Evolutionary conservation across 2,113 vertebrate genomes (phyloP).

Genomic region (Thryonomys swinderianus): DNA sequence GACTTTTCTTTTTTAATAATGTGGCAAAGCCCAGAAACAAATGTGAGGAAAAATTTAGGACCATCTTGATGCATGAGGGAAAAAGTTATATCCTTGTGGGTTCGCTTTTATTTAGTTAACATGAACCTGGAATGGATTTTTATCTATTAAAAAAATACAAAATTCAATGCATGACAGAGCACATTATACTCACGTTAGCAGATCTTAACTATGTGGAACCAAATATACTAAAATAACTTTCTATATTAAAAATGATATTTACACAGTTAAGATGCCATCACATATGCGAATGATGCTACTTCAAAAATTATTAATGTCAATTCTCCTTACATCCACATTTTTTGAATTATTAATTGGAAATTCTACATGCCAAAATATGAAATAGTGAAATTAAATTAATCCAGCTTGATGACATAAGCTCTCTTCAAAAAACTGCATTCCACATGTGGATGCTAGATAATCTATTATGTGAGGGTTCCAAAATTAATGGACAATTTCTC

Average conservation of each 20-base stretch:
- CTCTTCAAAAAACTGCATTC: constrained; percentile 79
- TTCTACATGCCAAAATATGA: constrained; percentile 85
- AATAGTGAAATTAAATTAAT: constrained; percentile 86
- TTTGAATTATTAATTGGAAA: constrained; percentile 87
- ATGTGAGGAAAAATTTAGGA: constrained; percentile 62
- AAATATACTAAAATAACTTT: constrained; percentile 77
- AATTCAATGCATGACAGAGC: constrained; percentile 77
- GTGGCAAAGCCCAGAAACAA: constrained; percentile 61
- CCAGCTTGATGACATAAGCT: constrained; percentile 85
- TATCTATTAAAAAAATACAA: constrained; percentile 77
- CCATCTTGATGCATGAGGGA: constrained; percentile 49
- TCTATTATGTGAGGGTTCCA: constrained; percentile 42
- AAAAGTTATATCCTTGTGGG: constrained; percentile 57
- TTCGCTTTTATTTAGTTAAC: constrained; percentile 77
- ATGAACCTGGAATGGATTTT: constrained; percentile 82
- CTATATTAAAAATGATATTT: constrained; percentile 79
- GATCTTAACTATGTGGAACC: constrained; percentile 68
- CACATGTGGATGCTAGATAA: constrained; percentile 81
- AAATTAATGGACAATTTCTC: constrained; percentile 56
- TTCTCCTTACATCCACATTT: constrained; percentile 76
- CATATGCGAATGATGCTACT: constrained; percentile 77
- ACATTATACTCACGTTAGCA: constrained; percentile 75
- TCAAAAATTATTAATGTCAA: constrained; percentile 79
- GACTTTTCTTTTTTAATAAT: constrained; percentile 37
- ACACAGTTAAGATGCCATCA: constrained; percentile 76